phyloP scores from a whole-genome alignment of 2,797 vertebrate species.

The Sebastes reedi region DNA sequence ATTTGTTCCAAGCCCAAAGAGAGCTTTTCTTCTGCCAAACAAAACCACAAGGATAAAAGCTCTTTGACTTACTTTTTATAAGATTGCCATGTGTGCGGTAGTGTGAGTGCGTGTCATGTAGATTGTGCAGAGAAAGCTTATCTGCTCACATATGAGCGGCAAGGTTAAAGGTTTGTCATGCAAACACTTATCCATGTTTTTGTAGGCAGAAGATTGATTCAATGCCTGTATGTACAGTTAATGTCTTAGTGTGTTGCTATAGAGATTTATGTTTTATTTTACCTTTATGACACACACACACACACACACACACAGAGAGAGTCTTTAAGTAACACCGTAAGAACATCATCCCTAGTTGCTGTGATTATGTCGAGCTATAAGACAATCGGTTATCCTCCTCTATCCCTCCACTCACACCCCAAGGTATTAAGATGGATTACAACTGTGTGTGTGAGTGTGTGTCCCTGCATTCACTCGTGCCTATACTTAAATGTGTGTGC shows the following conservation, averaged over 20 bases:
- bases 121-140: neutral
- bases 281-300: neutral
- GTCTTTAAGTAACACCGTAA: neutral
- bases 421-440: conserved; percentile 51
- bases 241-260: neutral
- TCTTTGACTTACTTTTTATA: neutral
- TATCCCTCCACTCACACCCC: conserved; percentile 22
- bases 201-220: neutral
- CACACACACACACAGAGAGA: neutral
- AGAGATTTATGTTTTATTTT: neutral
- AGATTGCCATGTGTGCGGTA: neutral
- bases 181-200: neutral
- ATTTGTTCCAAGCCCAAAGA: conserved; percentile 10
- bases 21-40: conserved; percentile 4
- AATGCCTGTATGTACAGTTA: neutral
- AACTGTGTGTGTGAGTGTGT: neutral
- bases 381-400: conserved; percentile 20
- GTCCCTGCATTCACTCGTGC: neutral
- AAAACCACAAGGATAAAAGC: conserved; percentile 16
- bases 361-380: conserved; percentile 35
- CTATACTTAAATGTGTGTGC: too few species aligned
- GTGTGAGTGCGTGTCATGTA: neutral
- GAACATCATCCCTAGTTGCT: conserved; percentile 17
- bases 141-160: neutral
- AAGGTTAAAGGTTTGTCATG: conserved; percentile 6